Percentiles rank a stretch among this genome's conserved stretches.
Evolutionary conservation across 2,888 invertebrate species (phyloP).

Genomic region (Agriopis marginaria): DNA sequence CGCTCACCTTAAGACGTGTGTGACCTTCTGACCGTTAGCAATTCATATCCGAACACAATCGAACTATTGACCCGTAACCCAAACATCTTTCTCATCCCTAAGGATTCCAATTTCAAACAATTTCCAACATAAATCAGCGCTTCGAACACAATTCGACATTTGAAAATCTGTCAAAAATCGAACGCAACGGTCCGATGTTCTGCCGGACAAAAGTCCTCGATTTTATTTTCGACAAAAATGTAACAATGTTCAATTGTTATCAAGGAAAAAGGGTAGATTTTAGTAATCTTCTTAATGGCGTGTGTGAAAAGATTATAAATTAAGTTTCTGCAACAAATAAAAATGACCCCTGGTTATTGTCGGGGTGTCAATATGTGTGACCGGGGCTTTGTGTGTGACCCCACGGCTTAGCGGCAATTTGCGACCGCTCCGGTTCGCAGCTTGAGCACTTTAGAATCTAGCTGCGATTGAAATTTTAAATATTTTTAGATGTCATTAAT

Average conservation of each 20-base stretch:
- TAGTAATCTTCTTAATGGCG: conserved; percentile 86
- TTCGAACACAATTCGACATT: conserved; percentile 75
- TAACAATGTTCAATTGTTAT: conserved; percentile 84
- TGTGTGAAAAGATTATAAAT: conserved; percentile 87
- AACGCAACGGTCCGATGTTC: conserved; percentile 67
- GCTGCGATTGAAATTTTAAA: conserved; percentile 33
- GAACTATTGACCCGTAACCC: conserved; percentile 78
- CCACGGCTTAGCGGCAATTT: conserved; percentile 81
- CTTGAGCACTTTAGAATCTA: conserved; percentile 71
- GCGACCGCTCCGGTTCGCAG: conserved; percentile 73
- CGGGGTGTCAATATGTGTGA: conserved; percentile 86
- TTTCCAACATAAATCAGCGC: conserved; percentile 80
- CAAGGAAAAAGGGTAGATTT: conserved; percentile 84
- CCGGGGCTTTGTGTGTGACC: conserved; percentile 82
- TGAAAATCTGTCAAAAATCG: conserved; percentile 79
- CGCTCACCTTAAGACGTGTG: conserved; percentile 69
- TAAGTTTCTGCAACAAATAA: conserved; percentile 87
- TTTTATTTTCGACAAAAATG: conserved; percentile 78
- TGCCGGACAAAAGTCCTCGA: conserved; percentile 66
- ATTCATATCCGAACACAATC: conserved; percentile 68
- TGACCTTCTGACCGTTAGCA: conserved; percentile 78
- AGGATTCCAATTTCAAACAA: conserved; percentile 63
- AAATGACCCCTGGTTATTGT: conserved; percentile 85
- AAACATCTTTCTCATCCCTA: conserved; percentile 73
- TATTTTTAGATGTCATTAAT: conserved; percentile 52